These are phyloP conservation scores for Pseudeuparius sepicola DNA, from an alignment of 2,888 invertebrate genomes.

Conservation along the genomic window DNA sequence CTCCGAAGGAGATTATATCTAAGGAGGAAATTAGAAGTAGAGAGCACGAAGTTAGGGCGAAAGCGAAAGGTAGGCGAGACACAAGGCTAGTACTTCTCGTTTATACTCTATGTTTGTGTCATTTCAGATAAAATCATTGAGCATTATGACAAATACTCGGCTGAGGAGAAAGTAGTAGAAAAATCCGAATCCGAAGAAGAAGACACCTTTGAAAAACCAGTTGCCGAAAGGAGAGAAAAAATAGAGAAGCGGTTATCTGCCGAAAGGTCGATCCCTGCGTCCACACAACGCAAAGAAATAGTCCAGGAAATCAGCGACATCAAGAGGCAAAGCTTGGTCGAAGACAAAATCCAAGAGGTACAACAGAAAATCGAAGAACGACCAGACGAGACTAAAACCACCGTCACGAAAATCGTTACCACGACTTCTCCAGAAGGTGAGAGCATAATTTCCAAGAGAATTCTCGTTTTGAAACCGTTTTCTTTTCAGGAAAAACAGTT, in stretches of 20 bases:
- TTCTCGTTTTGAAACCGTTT: too few species aligned
- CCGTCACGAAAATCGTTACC: constrained; percentile 13
- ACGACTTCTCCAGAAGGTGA: too few species aligned
- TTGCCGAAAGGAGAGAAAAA: constrained; percentile 66
- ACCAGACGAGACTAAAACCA: constrained; percentile 6
- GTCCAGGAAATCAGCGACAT: constrained; percentile 51
- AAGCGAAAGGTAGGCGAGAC: too few species aligned
- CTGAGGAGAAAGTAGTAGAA: constrained; percentile 63
- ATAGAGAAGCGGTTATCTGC: constrained; percentile 63
- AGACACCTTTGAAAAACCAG: constrained; percentile 56
- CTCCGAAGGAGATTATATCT: constrained; percentile 18
- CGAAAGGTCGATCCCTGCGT: constrained; percentile 59
- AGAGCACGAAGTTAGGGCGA: too few species aligned
- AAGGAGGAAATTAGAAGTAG: too few species aligned
- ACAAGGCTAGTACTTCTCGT: too few species aligned
- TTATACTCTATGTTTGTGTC: too few species aligned
- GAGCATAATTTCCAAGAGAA: too few species aligned
- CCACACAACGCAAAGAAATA: constrained; percentile 63
- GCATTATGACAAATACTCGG: constrained; percentile 66
- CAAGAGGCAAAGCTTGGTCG: constrained; percentile 48
- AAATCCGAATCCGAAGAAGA: constrained; percentile 52
- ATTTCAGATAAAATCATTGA: constrained; percentile 26
- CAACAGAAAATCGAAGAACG: constrained; percentile 39
- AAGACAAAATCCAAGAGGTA: constrained; percentile 46
- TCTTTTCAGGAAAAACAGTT: too few species aligned